Evolutionary conservation across 2,888 invertebrate species (phyloP), one percentile per base, ranked within the genome.

Genomic region (Heliconius erato): DNA sequence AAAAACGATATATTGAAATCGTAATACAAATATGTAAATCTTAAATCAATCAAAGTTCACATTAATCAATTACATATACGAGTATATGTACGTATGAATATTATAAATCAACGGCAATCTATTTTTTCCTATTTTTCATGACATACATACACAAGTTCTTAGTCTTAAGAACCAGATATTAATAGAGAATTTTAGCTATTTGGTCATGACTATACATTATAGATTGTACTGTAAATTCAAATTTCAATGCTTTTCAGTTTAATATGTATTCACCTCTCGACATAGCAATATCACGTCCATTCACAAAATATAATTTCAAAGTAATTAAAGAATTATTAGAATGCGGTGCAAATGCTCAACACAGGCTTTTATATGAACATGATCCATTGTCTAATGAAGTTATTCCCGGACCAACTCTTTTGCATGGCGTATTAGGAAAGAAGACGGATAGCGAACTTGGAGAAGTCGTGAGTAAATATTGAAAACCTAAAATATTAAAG

Each of bases 351-450:
- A 87, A 89, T 5, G 84, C 91, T 3, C 85, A 89, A 54, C 91
- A 91, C 67, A 87, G 91, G 44, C 83, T 95, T 26, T 82, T 84
- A 59, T 86, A 85, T 74, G 54, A 67, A 16, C 40, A 74, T 32
- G 83, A 85, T 68, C 32, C 40, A 32, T 79, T 49, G 1, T 84
- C 85, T 67, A 69, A 85, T 44, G 54, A 83, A 65, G 82, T 85
- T 5, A 83, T 79, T 12, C 87, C 87, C 19, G 95, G 95, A 0
- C 95, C 95, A 3, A 94, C 92, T 5, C 88, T 95, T 28, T 85
- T 95, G 12, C 94, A 95, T 84, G 91, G 87, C 71, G 88, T 94
- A 3, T 84, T 95, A n/a, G 88, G 89, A 2, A 93, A 85, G 82
- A 91, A 87, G 83, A 74, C 86, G 3, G 91, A 91, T 6, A 88